These are phyloP conservation scores for Bergia puertoricense DNA, from an alignment of 92 coral and sea anemone genomes.

Conservation along the genomic window DNA sequence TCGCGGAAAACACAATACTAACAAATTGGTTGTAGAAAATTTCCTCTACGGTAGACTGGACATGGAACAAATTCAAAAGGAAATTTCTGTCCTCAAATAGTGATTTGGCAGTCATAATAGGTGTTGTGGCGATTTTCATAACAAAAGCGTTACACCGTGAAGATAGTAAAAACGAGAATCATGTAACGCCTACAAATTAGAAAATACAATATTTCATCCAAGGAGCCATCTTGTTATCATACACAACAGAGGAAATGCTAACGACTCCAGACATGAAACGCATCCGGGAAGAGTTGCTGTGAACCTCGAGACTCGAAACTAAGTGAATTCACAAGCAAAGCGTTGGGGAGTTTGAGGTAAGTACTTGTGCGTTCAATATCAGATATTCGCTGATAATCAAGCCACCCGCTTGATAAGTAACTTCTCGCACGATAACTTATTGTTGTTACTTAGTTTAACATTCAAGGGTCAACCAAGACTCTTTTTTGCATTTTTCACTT, in stretches of 20 bases:
- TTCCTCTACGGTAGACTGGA: slow-evolving; percentile 16
- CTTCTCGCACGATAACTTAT: background rate
- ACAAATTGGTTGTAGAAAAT: background rate
- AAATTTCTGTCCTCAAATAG: slow-evolving; percentile 28
- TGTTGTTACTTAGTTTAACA: background rate
- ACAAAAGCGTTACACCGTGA: slow-evolving; percentile 27
- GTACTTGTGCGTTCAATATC: background rate
- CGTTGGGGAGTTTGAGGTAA: background rate
- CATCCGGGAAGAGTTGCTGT: background rate
- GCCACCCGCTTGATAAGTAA: background rate
- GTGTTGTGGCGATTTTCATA: slow-evolving; percentile 37
- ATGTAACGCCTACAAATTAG: slow-evolving; percentile 31
- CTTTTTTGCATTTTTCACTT: background rate
- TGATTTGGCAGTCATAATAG: slow-evolving; percentile 25
- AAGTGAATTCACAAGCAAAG: too few species aligned
- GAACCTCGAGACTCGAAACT: background rate
- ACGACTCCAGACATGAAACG: background rate
- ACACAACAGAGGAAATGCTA: background rate
- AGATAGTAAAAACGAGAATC: slow-evolving; percentile 15
- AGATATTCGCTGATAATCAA: background rate
- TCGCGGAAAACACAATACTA: background rate
- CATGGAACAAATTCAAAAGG: slow-evolving; percentile 21
- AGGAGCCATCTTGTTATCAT: slow-evolving; percentile 7
- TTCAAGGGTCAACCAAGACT: slow-evolving; percentile 12
- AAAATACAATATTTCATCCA: slow-evolving; percentile 35